Conservation (phyloP, 2,888 invertebrate species). For the Itoplectis maculator region DNA sequence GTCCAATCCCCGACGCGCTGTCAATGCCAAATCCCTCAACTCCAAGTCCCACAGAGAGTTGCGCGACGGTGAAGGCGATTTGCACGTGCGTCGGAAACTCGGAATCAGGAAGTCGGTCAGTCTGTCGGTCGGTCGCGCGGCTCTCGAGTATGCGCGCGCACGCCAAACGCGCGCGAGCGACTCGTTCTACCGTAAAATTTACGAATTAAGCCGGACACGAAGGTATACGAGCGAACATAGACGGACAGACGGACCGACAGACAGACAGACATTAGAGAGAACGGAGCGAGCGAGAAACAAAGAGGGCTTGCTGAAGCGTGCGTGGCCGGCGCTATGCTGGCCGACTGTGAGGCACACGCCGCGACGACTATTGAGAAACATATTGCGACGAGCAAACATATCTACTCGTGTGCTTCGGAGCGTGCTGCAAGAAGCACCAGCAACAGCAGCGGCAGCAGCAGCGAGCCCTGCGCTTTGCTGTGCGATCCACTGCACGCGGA, state of each 20-base stretch:
- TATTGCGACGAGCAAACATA: slow-evolving; percentile 56
- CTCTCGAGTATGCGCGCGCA: slow-evolving; percentile 45
- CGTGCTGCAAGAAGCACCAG: slow-evolving; percentile 6
- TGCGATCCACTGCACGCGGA: not conserved
- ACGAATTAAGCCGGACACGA: slow-evolving; percentile 64
- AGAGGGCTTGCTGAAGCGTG: slow-evolving; percentile 53
- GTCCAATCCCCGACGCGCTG: not conserved
- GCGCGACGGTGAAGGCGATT: not conserved
- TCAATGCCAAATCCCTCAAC: not conserved
- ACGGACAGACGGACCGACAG: not conserved
- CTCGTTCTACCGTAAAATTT: slow-evolving; percentile 64
- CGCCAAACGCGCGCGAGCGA: slow-evolving; percentile 52
- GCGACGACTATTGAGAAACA: slow-evolving; percentile 59
- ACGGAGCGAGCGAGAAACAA: not conserved
- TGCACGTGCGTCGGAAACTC: slow-evolving; percentile 48
- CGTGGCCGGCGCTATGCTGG: not conserved
- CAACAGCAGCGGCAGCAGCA: not conserved
- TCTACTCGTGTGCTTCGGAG: slow-evolving; percentile 27
- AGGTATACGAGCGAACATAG: slow-evolving; percentile 19
- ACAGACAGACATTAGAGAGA: no score
- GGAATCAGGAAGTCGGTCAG: slow-evolving; percentile 63
- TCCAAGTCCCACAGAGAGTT: no score
- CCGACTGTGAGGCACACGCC: slow-evolving; percentile 33
- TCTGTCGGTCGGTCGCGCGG: no score
- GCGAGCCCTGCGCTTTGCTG: not conserved